Conservation (phyloP, 1,140 invertebrate genomes). For the Caerostris extrusa region DNA sequence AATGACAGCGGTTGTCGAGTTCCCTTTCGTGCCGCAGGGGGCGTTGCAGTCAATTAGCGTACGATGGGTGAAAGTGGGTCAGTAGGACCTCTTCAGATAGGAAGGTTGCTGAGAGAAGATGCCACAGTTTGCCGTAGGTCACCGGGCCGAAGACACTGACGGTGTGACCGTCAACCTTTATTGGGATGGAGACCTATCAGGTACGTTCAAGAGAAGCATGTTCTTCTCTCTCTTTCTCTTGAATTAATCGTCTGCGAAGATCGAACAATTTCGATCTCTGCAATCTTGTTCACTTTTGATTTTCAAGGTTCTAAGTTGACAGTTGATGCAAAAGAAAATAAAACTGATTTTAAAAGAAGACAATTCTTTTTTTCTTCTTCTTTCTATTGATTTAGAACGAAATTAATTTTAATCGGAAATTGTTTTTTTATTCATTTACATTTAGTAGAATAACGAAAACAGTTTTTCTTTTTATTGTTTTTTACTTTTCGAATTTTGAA, state of each 20-base stretch:
- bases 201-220: background rate
- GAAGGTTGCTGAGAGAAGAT: slow-evolving; percentile 40
- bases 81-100: slow-evolving; percentile 65
- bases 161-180: slow-evolving; percentile 23
- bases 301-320: background rate
- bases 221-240: background rate
- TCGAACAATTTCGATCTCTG: background rate
- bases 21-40: slow-evolving; percentile 67
- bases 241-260: background rate
- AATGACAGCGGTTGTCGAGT: slow-evolving; percentile 56
- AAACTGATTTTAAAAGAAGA: too few species aligned
- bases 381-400: too few species aligned
- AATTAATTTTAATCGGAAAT: too few species aligned
- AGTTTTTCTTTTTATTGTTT: too few species aligned
- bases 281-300: background rate
- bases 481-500: too few species aligned
- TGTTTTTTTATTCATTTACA: too few species aligned
- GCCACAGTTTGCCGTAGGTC: slow-evolving; percentile 55
- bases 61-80: slow-evolving; percentile 69
- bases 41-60: slow-evolving; percentile 67
- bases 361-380: too few species aligned
- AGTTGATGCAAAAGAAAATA: too few species aligned
- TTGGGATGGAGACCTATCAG: slow-evolving; percentile 60
- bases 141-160: slow-evolving; percentile 56
- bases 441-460: too few species aligned